These are phyloP conservation scores for Lepetodrilus schrolli DNA, from an alignment of 2,888 invertebrate species.

Conservation along the genomic window DNA sequence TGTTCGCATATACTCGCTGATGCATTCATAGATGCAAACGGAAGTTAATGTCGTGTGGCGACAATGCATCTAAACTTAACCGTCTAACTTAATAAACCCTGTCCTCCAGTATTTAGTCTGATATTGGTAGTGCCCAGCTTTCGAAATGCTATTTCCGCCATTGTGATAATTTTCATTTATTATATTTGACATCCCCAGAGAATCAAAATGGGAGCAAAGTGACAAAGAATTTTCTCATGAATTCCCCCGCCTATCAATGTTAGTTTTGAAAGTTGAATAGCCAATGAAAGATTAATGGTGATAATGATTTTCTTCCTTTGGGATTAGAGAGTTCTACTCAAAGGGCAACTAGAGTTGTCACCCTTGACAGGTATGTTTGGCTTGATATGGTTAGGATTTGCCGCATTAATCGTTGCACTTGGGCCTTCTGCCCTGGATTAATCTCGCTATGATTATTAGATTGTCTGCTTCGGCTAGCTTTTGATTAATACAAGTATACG, in stretches of 20 bases:
- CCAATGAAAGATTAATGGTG: conserved; percentile 43
- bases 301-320: conserved; percentile 40
- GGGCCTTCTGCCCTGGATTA: neutral
- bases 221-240: conserved; percentile 25
- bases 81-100: neutral
- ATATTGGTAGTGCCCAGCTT: neutral
- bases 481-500: conserved; percentile 28
- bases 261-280: conserved; percentile 37
- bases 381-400: conserved; percentile 26
- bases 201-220: neutral
- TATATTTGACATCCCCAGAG: conserved; percentile 31
- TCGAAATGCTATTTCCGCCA: neutral
- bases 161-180: conserved; percentile 35
- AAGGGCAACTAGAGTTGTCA: conserved; percentile 32
- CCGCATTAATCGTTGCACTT: conserved; percentile 19
- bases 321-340: conserved; percentile 33
- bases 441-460: conserved; percentile 28
- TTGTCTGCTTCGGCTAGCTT: conserved; percentile 16
- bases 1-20: conserved; percentile 10
- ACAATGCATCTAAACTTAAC: conserved; percentile 13
- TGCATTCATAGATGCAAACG: conserved; percentile 4
- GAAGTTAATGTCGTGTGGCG: conserved; percentile 22
- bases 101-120: neutral
- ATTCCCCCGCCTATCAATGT: conserved; percentile 29
- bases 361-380: conserved; percentile 32